Base-by-base conservation (phyloP, 2,113 vertebrate genomes). In the Rhadina sibilatrix region DNA sequence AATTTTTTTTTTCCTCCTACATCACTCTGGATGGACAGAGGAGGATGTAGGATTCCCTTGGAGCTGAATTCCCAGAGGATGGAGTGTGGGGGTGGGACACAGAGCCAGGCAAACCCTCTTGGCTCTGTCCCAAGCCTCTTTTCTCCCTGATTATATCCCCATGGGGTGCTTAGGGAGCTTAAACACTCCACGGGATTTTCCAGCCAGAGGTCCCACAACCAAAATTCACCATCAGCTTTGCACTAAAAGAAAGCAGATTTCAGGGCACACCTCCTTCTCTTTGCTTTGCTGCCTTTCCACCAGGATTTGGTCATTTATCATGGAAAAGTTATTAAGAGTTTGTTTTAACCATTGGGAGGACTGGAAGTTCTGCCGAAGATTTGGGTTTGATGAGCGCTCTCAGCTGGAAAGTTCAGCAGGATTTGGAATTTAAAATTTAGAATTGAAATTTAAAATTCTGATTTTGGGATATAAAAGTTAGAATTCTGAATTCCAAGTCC, bases 51-150 rank as follows among this genome's bases (percentile, higher is more conserved):
- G 70, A 57, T 66, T 83, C 70, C n/a, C 52, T 33, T 31, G 15
- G 40, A 78, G 82, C 86, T 35, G 77, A 89, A 83, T 61, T 94
- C 92, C 94, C 93, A 70, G 64, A 9, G 93, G 89, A 60, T n/a
- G 15, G 64, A 83, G 56, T 14, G 5, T 81, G 44, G 49, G 76
- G 49, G 61, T 87, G 79, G 50, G 53, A 92, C 78, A 78, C 71
- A 69, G 91, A 84, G 82, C 42, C n/a, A 63, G 90, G 70, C 93
- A 95, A 96, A 66, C 87, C 72, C n/a, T 93, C 79, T 81, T 95
- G 94, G 86, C 64, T 85, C 65, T 56, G 89, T 74, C 94, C 97
- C 96, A 96, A 97, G 89, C 76, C 82, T 82, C 92, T 96, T 96
- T 97, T 92, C 90, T 95, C 92, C 69, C 88, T 66, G 88, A 93